Evolutionary conservation across 2,797 vertebrate species (phyloP).

Genomic region (Propithecus perrieri): DNA sequence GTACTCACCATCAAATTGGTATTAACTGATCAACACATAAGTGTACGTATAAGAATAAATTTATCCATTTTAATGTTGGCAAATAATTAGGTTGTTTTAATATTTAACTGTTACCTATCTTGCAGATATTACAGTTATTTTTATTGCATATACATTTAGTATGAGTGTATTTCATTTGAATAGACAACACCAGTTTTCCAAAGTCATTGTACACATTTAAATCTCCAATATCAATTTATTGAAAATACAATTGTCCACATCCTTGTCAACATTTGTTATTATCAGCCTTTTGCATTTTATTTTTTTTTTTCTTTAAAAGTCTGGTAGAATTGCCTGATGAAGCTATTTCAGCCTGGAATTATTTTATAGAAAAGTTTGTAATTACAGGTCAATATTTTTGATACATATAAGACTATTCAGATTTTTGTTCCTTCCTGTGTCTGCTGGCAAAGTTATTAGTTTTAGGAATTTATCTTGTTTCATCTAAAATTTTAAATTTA

Average conservation of each 20-base stretch:
- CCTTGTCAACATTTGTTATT: neutral
- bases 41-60: neutral
- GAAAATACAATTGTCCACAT: neutral
- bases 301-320: neutral
- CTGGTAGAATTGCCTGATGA: neutral
- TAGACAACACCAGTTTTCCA: neutral
- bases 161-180: neutral
- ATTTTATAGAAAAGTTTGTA: neutral
- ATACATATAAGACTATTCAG: neutral
- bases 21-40: no score
- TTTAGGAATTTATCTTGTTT: neutral
- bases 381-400: neutral
- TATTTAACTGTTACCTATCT: neutral
- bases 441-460: neutral
- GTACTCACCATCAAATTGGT: no score
- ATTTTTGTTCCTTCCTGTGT: neutral
- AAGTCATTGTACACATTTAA: neutral
- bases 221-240: neutral
- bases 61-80: neutral
- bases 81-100: neutral
- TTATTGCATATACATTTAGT: neutral
- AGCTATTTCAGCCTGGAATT: neutral
- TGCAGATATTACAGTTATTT: neutral
- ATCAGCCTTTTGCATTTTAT: neutral
- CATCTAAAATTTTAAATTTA: neutral